Evolutionary conservation across 2,113 vertebrate species (phyloP), one percentile per base, ranked within the genome.

Genomic region (Clupea harengus): DNA sequence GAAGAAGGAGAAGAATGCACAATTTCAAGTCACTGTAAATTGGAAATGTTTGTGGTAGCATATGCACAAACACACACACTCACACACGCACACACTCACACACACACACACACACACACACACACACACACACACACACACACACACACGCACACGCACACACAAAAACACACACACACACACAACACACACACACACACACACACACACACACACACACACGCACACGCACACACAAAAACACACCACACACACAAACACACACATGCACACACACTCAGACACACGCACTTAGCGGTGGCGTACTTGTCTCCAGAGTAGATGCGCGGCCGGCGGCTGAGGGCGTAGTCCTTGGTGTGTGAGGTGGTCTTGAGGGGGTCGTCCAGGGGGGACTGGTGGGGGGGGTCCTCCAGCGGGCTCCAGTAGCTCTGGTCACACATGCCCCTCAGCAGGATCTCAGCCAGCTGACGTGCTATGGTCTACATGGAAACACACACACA

Each of bases 351-450:
- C 93, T 97, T 97, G 15, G 92, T 95, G 91, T 95, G 96, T 17
- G 95, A 91, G 92, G 95, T 95, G 91, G 96, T 96, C 57, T 96
- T 95, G 28, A 97, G 96, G 0, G 96, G 97, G 89, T 99, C 98
- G 0, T 99, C 97, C 82, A 99, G 92, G 4, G 98, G 98, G 0
- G 98, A 99, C 25, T 97, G 96, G 45, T 96, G 95, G 6, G 98
- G 98, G 0, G 98, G 97, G 44, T 98, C 97, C 89, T 99, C 97
- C 92, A 99, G 90, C 2, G 98, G 98, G 92, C 97, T 98, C 98
- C 98, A 99, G 64, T 99, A 99, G 92, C 98, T 99, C 94, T 99
- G 98, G 86, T 99, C 98, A 89, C 97, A 99, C 98, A 99, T 99
- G n/a, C 98, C 98, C 92, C 98, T 94, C 88, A 99, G 91, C 89